Conservation (phyloP, 2,113 vertebrate species). For the Burhinus oedicnemus region DNA sequence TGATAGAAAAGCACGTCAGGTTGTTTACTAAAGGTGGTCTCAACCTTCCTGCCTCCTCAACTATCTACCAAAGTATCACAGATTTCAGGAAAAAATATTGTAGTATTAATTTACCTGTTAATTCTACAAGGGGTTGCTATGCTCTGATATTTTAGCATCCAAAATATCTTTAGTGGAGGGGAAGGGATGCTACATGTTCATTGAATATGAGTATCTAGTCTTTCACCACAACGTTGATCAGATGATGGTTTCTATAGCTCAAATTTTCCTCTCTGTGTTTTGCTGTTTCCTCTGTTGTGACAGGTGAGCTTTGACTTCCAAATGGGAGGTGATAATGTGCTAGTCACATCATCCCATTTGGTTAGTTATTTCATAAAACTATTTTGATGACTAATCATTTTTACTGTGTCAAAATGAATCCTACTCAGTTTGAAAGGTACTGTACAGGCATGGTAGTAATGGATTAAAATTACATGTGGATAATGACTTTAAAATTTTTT, state of each 20-base stretch:
- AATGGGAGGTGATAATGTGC: slow-evolving; percentile 19
- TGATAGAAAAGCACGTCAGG: neutral
- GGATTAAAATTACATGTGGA: slow-evolving; percentile 6
- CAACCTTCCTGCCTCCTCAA: neutral
- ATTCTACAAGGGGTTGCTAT: neutral
- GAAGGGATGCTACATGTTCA: neutral
- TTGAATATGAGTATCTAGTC: neutral
- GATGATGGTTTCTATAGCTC: neutral
- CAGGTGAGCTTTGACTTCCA: slow-evolving; percentile 24
- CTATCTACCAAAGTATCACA: neutral
- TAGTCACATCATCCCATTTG: slow-evolving; percentile 52
- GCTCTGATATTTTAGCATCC: neutral
- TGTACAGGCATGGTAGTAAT: neutral
- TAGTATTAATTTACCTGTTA: neutral
- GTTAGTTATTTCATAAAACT: slow-evolving; percentile 40
- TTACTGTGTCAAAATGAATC: slow-evolving; percentile 49
- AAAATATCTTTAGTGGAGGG: neutral
- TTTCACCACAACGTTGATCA: neutral
- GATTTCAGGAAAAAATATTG: neutral
- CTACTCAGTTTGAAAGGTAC: slow-evolving; percentile 36
- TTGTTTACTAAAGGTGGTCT: neutral
- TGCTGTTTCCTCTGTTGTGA: neutral
- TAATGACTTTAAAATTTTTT: neutral
- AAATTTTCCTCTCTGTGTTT: neutral
- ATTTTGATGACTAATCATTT: slow-evolving; percentile 65